Percentiles rank a stretch among this genome's conserved stretches.
phyloP scores from a whole-genome alignment of 2,113 vertebrate species.

The Ramphastos sulfuratus region DNA sequence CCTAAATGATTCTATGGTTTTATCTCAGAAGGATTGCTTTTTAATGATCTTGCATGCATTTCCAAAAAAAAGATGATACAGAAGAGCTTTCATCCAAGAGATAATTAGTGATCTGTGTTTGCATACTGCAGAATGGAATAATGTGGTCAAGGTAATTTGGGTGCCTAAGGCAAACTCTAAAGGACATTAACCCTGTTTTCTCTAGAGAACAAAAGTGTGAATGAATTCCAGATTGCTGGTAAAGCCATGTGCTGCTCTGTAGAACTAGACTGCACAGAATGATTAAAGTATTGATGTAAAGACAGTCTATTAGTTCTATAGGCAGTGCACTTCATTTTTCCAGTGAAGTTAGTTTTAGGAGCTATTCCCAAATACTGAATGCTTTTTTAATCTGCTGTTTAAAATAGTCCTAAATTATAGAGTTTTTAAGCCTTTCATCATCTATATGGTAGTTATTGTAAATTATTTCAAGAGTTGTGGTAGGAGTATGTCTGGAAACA shows the following conservation, averaged over 20 bases:
- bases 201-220: background rate
- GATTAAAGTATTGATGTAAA: slow-evolving; percentile 23
- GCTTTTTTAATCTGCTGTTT: background rate
- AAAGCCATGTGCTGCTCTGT: rapidly evolving
- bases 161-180: background rate
- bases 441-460: background rate
- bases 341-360: background rate
- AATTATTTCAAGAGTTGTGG: background rate
- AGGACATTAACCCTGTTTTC: background rate
- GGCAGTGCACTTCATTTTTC: background rate
- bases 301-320: background rate
- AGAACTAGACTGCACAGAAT: background rate
- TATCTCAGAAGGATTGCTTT: background rate
- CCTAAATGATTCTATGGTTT: background rate
- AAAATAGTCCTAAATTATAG: background rate
- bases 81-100: background rate
- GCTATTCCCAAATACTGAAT: background rate
- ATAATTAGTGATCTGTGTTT: background rate
- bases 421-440: background rate
- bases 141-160: background rate
- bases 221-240: background rate
- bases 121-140: background rate
- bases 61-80: background rate
- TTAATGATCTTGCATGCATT: background rate
- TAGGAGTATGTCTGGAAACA: background rate